Evolutionary conservation across 2,113 vertebrate species (phyloP), one percentile per base, ranked within the genome.

Genomic region (Nibea albiflora): DNA sequence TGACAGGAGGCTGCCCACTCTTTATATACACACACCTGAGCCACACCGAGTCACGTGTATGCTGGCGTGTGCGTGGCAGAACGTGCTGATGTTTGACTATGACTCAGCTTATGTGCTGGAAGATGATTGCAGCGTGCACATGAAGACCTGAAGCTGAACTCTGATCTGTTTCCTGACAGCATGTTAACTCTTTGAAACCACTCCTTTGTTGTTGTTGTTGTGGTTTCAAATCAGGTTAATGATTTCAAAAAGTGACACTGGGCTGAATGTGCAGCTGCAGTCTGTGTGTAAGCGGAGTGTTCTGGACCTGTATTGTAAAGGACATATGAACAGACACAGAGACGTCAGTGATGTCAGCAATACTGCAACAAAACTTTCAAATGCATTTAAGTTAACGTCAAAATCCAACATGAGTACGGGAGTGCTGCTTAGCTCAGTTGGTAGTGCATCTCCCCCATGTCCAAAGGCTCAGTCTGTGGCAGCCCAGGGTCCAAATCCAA

Each of bases 1-100:
- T 24, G 54, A 69, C 8, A 19, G 35, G 64, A n/a, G 44, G 62
- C 5, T n/a, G 2, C 52, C 6, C 46, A 22, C 50, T 66, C 62
- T 31, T 58, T 73, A 58, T 67, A 76, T 76, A 76, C 73, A 66
- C 62, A 76, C 60, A 46, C 56, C 47, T 49, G 54, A 58, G 8
- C 9, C 67, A 17, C 35, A 54, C 20, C 0, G 24, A 28, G 66
- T 78, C 47, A 71, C 39, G 0, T 35, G 5, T 8, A 7, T 24
- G 65, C 49, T 42, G 26, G 11, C 7, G 16, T 26, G 49, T 26
- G n/a, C 5, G 6, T 6, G 35, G 7, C 11, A 26, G 11, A 24
- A 53, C n/a, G 7, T 47, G 68, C 22, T 5, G 1, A 35, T 69
- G 50, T 54, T 54, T 56, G 2, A 26, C n/a, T 7, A 20, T 52